phyloP scores from a whole-genome alignment of 2,888 invertebrate species.

The Bursaphelenchus okinawaensis region DNA sequence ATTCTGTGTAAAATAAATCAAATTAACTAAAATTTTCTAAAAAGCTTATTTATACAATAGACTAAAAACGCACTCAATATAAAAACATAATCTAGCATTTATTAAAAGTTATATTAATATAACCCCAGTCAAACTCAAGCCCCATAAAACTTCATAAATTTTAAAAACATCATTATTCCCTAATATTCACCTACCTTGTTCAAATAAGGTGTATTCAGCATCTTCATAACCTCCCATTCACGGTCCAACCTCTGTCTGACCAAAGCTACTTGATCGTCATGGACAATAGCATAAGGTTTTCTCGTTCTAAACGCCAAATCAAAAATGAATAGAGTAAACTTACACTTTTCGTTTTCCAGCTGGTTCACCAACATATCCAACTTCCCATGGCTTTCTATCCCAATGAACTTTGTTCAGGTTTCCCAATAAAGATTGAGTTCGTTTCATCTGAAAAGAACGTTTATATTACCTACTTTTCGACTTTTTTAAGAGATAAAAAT shows the following conservation, averaged over 20 bases:
- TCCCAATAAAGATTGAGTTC: constrained; percentile 18
- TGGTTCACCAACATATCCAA: constrained; percentile 51
- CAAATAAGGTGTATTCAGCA: constrained; percentile 48
- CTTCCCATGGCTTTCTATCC: constrained; percentile 54
- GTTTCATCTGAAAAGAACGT: constrained; percentile 17
- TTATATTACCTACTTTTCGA: too few relatives aligned
- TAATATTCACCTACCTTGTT: constrained; percentile 35
- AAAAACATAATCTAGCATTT: too few relatives aligned
- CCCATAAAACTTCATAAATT: too few relatives aligned
- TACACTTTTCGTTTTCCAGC: constrained; percentile 50
- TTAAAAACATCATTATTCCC: too few relatives aligned
- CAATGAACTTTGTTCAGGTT: constrained; percentile 49
- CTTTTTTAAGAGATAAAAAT: too few relatives aligned
- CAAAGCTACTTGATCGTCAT: constrained; percentile 29
- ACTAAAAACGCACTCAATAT: too few relatives aligned
- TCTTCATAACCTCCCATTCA: constrained; percentile 51
- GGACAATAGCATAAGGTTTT: constrained; percentile 41
- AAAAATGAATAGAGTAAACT: constrained; percentile 16
- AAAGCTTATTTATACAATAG: too few relatives aligned
- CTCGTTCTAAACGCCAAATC: constrained; percentile 42
- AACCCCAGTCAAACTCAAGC: too few relatives aligned
- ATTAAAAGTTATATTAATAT: too few relatives aligned
- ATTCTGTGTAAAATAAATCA: too few relatives aligned
- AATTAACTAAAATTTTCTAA: too few relatives aligned
- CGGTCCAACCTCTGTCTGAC: constrained; percentile 39